These are phyloP conservation scores for Lepus europaeus DNA, from an alignment of 2,113 vertebrate species.

Conservation along the genomic window DNA sequence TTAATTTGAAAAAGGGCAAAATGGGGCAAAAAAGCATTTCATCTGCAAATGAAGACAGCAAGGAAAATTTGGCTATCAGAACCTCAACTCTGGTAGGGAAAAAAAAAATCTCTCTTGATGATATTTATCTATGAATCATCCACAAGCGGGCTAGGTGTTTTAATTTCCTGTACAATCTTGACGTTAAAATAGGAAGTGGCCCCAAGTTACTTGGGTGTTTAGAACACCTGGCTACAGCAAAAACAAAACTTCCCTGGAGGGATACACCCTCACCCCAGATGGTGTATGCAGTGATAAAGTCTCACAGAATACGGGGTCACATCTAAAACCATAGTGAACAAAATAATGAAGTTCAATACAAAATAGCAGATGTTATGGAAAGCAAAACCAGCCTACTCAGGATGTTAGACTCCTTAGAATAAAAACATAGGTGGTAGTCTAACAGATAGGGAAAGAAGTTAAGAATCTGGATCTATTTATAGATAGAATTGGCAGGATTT, in stretches of 20 bases:
- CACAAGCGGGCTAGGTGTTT: conserved; percentile 33
- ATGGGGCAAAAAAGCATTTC: background rate
- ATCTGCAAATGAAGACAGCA: background rate
- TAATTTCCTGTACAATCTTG: conserved; percentile 61
- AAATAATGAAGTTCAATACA: background rate
- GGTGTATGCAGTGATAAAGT: conserved; percentile 32
- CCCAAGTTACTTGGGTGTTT: conserved; percentile 38
- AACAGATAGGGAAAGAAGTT: background rate
- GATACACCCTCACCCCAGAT: background rate
- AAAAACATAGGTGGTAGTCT: background rate
- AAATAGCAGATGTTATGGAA: background rate
- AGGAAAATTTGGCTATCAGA: background rate
- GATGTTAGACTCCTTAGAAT: background rate
- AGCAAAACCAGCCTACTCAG: background rate
- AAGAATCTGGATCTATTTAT: background rate
- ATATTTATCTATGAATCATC: conserved; percentile 28
- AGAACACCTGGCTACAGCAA: conserved; percentile 45
- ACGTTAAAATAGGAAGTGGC: conserved; percentile 53
- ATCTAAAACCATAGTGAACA: conserved; percentile 18
- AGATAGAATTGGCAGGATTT: background rate
- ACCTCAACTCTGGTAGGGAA: background rate
- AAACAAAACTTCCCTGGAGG: conserved; percentile 30
- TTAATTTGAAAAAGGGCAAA: background rate
- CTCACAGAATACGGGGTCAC: background rate
- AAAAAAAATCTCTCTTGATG: background rate